Conservation (phyloP, 2,797 vertebrate genomes). For the Alauda arvensis region DNA sequence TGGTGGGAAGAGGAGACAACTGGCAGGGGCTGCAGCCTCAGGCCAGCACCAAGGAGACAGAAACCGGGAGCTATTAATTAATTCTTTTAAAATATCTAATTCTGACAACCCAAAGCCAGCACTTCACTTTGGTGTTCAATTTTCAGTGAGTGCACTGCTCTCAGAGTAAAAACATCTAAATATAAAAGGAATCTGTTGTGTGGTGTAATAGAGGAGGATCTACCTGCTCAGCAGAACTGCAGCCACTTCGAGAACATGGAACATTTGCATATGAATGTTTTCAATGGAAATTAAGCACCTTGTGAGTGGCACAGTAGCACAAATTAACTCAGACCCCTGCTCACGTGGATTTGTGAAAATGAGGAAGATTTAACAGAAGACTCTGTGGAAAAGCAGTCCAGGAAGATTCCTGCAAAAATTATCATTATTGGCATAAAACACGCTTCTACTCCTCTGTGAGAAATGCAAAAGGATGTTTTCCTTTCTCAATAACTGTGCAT, state of each 20-base stretch:
- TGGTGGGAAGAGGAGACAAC: neutral
- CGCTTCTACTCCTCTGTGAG: neutral
- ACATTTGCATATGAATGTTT: slow-evolving; percentile 36
- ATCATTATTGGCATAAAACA: neutral
- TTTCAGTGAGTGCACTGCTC: neutral
- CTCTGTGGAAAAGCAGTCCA: neutral
- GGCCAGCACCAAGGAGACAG: neutral
- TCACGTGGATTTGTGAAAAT: neutral
- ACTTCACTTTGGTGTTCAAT: neutral
- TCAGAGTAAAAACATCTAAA: slow-evolving; percentile 23
- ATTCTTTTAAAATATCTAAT: neutral
- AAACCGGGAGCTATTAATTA: neutral
- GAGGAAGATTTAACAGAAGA: neutral
- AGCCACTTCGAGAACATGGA: neutral
- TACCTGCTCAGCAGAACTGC: slow-evolving; percentile 34
- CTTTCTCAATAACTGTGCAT: neutral
- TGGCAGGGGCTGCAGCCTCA: neutral
- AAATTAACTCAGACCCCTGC: neutral
- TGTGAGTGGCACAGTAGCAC: slow-evolving; percentile 5
- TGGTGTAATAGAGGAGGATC: neutral
- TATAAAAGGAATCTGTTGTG: slow-evolving; percentile 1
- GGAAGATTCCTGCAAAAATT: neutral
- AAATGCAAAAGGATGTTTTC: neutral
- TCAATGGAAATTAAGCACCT: slow-evolving; percentile 28
- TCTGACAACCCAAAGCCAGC: neutral